A percentile compares a stretch with the other conserved stretches of the same genome.
Conservation (phyloP, 2,113 vertebrate species). For the Callopanchax toddi region DNA sequence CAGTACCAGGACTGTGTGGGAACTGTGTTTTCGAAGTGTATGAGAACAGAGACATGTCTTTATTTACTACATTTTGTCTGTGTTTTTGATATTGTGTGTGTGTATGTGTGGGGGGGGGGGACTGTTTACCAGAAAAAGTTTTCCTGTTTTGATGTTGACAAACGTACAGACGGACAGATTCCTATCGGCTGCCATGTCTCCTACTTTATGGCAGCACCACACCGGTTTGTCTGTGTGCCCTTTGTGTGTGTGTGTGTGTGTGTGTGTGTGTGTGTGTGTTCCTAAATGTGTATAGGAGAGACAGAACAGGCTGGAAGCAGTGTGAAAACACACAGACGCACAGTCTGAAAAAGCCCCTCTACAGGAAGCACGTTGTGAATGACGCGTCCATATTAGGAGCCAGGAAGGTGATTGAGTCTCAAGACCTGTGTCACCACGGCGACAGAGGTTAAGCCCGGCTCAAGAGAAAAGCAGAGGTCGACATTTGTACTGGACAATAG, state of each 20-base stretch:
- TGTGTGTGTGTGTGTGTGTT: neutral
- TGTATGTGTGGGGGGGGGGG: constrained; percentile 15
- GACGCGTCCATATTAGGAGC: constrained; percentile 58
- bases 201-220: constrained; percentile 32
- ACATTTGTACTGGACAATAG: constrained; percentile 29
- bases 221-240: constrained; percentile 10
- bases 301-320: constrained; percentile 8
- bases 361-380: constrained; percentile 67
- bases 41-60: constrained; percentile 54
- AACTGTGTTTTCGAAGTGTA: constrained; percentile 38
- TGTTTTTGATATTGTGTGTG: constrained; percentile 36
- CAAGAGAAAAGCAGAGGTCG: constrained; percentile 36
- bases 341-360: constrained; percentile 36
- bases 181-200: constrained; percentile 59
- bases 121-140: constrained; percentile 58
- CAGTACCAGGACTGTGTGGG: constrained; percentile 52
- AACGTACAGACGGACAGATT: constrained; percentile 64
- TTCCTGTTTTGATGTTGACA: constrained; percentile 77
- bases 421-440: constrained; percentile 58
- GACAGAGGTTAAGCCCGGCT: constrained; percentile 49
- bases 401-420: constrained; percentile 71
- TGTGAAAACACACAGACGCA: constrained; percentile 31
- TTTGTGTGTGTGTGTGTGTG: neutral
- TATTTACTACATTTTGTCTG: constrained; percentile 49
- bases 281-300: constrained; percentile 1